Evolutionary conservation across 2,888 invertebrate species (phyloP).

Genomic region (Leucophenga maculata): DNA sequence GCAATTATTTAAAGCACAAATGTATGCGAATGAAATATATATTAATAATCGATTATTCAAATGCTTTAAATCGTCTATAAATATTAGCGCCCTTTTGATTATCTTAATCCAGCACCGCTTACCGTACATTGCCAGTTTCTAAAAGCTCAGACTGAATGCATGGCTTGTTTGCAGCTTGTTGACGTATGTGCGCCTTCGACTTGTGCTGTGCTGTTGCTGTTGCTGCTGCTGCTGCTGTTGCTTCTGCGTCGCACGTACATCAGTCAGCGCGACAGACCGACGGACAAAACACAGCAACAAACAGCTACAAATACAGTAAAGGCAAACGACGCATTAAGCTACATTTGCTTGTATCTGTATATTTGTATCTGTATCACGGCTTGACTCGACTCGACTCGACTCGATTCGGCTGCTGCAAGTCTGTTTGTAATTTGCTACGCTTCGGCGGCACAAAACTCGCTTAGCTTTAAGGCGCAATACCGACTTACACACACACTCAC

Average conservation of each 20-base stretch:
- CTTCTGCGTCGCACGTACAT: conserved; percentile 21
- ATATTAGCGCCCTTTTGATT: too few relatives aligned
- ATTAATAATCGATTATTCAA: too few relatives aligned
- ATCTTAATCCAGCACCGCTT: too few relatives aligned
- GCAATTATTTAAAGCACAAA: too few relatives aligned
- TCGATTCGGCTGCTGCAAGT: conserved; percentile 11
- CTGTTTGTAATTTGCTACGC: conserved; percentile 14
- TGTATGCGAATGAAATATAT: too few relatives aligned
- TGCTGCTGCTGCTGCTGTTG: too few relatives aligned
- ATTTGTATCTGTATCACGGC: conserved; percentile 2
- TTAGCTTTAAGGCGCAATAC: background rate
- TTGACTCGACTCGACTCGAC: conserved; percentile 30
- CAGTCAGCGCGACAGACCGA: conserved; percentile 7
- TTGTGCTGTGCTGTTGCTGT: background rate
- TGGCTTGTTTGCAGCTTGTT: conserved; percentile 3
- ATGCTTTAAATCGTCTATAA: too few relatives aligned
- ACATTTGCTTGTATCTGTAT: background rate
- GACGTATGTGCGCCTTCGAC: background rate
- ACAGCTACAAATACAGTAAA: background rate
- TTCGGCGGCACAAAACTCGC: background rate
- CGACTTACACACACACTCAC: conserved; percentile 34
- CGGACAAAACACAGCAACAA: conserved; percentile 24
- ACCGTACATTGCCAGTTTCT: too few relatives aligned
- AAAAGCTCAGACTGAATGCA: too few relatives aligned
- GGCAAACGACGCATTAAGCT: background rate